A percentile compares a stretch with the other conserved stretches of the same genome.
phyloP scores from a whole-genome alignment of 2,888 invertebrate genomes.

The Lysandra coridon region DNA sequence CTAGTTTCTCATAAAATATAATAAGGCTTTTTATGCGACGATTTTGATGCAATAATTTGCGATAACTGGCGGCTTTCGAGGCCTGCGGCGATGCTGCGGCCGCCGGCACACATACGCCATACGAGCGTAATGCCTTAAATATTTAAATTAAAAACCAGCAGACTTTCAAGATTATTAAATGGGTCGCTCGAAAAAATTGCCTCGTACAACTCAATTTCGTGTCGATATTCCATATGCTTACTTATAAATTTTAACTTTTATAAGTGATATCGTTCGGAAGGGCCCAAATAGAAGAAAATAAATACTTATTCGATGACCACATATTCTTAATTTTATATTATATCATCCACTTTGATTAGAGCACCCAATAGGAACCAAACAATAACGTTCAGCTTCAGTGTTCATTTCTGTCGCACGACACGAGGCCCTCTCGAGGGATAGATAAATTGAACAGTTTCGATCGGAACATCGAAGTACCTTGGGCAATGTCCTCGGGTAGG shows the following conservation, averaged over 20 bases:
- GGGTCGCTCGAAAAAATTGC: constrained; percentile 20
- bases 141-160: constrained; percentile 26
- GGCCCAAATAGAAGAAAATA: neutral
- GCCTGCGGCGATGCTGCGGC: constrained; percentile 31
- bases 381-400: neutral
- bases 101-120: constrained; percentile 28
- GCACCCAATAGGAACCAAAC: neutral
- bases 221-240: neutral
- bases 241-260: neutral
- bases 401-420: neutral
- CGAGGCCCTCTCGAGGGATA: constrained; percentile 42
- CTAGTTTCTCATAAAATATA: constrained; percentile 31
- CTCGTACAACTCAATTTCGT: neutral
- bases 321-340: neutral
- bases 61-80: constrained; percentile 33
- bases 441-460: constrained; percentile 52
- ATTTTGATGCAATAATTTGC: constrained; percentile 33
- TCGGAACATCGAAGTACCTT: constrained; percentile 41
- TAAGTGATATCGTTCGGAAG: neutral
- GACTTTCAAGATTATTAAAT: constrained; percentile 22
- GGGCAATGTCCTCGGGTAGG: constrained; percentile 68
- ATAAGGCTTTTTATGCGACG: constrained; percentile 33
- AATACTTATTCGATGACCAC: neutral
- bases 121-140: constrained; percentile 21
- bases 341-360: neutral